A percentile compares a stretch with the other conserved stretches of the same genome.
Evolutionary conservation across 2,797 vertebrate species (phyloP).

Genomic region (Molothrus aeneus): DNA sequence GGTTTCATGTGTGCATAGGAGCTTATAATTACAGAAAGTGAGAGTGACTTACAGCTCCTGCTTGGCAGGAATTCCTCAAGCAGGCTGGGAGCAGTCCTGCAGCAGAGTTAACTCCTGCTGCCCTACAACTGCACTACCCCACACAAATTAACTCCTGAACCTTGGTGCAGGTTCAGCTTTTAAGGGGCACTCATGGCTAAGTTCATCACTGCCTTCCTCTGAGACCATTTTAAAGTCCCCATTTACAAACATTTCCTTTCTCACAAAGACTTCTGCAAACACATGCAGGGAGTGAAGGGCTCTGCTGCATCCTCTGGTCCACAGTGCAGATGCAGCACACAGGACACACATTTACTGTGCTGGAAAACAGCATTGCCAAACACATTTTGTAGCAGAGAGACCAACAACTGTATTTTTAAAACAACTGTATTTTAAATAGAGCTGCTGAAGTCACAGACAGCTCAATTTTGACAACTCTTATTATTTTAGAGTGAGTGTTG

Average conservation of each 20-base stretch:
- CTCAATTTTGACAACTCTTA: not conserved
- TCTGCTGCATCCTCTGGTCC: not conserved
- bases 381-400: not conserved
- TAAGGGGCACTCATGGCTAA: not conserved
- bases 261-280: not conserved
- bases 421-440: not conserved
- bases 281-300: accelerated
- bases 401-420: not conserved
- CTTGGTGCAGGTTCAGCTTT: not conserved
- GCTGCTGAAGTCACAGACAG: not conserved
- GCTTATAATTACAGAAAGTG: not conserved
- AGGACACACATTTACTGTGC: not conserved
- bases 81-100: not conserved
- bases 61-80: not conserved
- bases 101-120: not conserved
- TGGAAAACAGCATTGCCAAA: not conserved
- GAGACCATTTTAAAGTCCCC: not conserved
- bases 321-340: not conserved
- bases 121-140: not conserved
- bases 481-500: not conserved
- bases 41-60: not conserved
- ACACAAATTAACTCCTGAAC: not conserved
- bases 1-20: not conserved
- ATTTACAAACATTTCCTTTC: not conserved
- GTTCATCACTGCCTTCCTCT: not conserved